Percentiles rank a stretch among this genome's conserved stretches.
These are phyloP conservation scores for Batillaria attramentaria DNA, from an alignment of 1,140 invertebrate genomes.

Conservation along the genomic window DNA sequence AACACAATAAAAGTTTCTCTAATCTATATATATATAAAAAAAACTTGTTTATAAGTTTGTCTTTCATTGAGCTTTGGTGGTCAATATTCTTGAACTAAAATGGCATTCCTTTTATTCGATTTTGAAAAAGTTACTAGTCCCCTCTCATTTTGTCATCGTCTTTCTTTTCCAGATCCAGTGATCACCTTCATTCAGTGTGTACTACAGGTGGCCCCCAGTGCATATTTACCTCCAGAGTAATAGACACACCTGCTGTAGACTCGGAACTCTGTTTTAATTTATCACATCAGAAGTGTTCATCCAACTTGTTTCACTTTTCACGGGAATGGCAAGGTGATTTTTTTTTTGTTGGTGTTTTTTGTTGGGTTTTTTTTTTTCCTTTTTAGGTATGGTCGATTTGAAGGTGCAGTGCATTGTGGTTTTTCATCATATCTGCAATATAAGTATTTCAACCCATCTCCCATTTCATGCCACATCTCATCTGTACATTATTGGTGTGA, in stretches of 20 bases:
- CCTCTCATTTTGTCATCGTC: slow-evolving; percentile 77
- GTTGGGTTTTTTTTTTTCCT: neutral
- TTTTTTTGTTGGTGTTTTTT: neutral
- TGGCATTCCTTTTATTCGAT: neutral
- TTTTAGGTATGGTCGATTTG: neutral
- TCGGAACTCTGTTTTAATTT: neutral
- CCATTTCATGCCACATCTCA: no score
- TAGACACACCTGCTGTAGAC: no score
- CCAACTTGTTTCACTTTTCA: neutral
- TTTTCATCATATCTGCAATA: no score
- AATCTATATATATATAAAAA: neutral
- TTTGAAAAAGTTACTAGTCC: neutral
- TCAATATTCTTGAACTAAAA: neutral
- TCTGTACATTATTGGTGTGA: no score
- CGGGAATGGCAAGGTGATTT: no score
- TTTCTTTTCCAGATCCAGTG: slow-evolving; percentile 52
- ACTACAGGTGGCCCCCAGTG: slow-evolving; percentile 43
- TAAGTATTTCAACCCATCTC: no score
- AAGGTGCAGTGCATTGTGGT: neutral
- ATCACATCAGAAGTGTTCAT: neutral
- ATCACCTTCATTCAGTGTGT: slow-evolving; percentile 51
- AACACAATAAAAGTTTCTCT: neutral
- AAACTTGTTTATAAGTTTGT: neutral
- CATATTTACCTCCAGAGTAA: slow-evolving; percentile 42
- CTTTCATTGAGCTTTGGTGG: neutral